Evolutionary conservation across 2,113 vertebrate species (phyloP), one percentile per base, ranked within the genome.

Genomic region (Scomber colias): DNA sequence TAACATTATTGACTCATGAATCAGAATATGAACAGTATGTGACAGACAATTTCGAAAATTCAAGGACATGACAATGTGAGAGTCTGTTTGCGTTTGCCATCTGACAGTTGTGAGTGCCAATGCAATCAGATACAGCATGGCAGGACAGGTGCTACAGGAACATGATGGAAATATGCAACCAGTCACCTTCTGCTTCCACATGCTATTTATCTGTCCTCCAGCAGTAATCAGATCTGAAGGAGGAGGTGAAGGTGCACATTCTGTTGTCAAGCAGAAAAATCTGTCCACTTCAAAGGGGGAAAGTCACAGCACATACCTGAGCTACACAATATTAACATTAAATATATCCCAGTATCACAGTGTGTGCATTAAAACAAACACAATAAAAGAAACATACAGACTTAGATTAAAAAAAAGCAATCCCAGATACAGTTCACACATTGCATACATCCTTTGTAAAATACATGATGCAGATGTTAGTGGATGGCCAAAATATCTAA

Each of bases 71-170:
- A 44, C 30, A 31, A 17, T 13, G 3, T 55, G 35, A 40, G 35
- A 40, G 59, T 65, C 48, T 75, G 46, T 44, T 30, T 49, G 51
- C 59, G 24, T 70, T 49, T 68, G 44, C 55, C 56, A 60, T 76
- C 27, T 54, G 67, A 79, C 75, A 59, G 68, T 40, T 46, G 67
- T 16, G 14, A 57, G 24, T 19, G 50, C 31, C 67, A 68, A 7
- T 71, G 55, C 62, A 62, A 73, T 65, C 19, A 65, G 54, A 66
- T 68, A 49, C 19, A 77, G 16, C 1, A 5, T 54, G 63, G 44
- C 40, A 65, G 19, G 24, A 70, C 69, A 79, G 66, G 51, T 72
- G 78, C 45, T 57, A 21, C 3, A 48, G 63, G 56, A 86, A 60
- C 55, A 75, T 51, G 14, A 45, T 27, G 19, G 45, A 70, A 59